Conservation (phyloP, 2,113 vertebrate genomes). For the Tyto alba region DNA sequence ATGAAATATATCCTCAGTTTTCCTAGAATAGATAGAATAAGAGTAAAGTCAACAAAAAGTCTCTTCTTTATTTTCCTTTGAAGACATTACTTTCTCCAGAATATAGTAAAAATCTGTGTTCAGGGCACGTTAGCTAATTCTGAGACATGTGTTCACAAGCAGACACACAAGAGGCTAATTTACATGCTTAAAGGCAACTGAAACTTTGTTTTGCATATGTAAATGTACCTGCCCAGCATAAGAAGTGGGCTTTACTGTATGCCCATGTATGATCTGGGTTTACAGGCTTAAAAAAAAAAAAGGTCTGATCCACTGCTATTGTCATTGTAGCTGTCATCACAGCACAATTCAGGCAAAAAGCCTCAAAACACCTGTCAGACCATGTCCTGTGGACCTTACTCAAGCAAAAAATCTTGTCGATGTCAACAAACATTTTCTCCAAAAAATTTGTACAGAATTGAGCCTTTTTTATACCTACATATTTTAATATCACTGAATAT, state of each 20-base stretch:
- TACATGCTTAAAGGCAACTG: neutral
- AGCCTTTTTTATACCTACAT: neutral
- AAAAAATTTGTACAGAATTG: neutral
- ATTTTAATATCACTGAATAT: neutral
- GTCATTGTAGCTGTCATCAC: conserved; percentile 10
- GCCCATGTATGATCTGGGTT: neutral
- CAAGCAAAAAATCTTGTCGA: conserved; percentile 41
- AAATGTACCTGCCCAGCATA: neutral
- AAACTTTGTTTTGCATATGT: conserved; percentile 9
- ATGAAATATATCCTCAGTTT: conserved; percentile 34
- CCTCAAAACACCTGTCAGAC: conserved; percentile 35
- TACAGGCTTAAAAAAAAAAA: neutral
- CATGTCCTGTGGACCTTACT: conserved; percentile 26
- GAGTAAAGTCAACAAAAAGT: conserved; percentile 33
- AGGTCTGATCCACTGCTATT: neutral
- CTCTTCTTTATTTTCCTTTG: conserved; percentile 28
- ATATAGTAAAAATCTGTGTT: neutral
- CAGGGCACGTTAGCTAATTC: neutral
- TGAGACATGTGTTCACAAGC: neutral
- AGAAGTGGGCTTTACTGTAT: neutral
- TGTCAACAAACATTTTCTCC: conserved; percentile 42
- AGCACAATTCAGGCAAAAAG: conserved; percentile 28
- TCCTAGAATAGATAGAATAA: conserved; percentile 9
- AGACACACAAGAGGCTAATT: neutral
- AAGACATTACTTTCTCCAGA: neutral